phyloP scores from a whole-genome alignment of 2,113 vertebrate genomes.

The Cyanoliseus patagonus region DNA sequence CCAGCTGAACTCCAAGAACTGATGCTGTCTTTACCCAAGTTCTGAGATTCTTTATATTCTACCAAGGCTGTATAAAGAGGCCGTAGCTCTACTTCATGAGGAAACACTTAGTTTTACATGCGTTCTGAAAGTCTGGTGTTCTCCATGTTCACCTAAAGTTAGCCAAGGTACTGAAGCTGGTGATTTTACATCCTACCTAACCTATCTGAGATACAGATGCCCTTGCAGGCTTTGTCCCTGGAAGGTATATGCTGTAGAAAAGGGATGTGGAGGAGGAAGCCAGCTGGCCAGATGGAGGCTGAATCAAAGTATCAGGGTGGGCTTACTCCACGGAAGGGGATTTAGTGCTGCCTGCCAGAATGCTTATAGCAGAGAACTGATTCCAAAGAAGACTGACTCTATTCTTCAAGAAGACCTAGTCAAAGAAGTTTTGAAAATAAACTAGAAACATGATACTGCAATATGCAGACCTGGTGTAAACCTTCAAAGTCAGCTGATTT shows the following conservation, averaged over 20 bases:
- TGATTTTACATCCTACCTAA: background rate
- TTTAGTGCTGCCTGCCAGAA: background rate
- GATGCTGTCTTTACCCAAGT: background rate
- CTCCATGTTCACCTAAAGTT: background rate
- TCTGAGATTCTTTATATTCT: background rate
- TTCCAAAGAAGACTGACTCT: background rate
- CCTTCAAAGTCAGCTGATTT: constrained; percentile 40
- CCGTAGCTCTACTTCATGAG: background rate
- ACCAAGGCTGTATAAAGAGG: background rate
- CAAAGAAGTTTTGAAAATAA: constrained; percentile 43
- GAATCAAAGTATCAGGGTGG: background rate
- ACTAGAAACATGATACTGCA: constrained; percentile 22
- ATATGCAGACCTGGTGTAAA: background rate
- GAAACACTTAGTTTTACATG: background rate
- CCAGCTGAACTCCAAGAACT: background rate
- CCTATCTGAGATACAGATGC: background rate
- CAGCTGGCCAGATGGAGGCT: background rate
- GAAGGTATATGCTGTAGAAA: background rate
- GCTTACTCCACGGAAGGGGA: background rate
- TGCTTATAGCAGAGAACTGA: background rate
- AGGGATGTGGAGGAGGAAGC: background rate
- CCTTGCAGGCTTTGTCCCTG: background rate
- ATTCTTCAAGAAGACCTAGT: constrained; percentile 14
- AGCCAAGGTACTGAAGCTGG: background rate
- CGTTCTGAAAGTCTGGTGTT: background rate